Base-by-base conservation (phyloP, 2,888 invertebrate genomes). In the Dynastes hyllus region DNA sequence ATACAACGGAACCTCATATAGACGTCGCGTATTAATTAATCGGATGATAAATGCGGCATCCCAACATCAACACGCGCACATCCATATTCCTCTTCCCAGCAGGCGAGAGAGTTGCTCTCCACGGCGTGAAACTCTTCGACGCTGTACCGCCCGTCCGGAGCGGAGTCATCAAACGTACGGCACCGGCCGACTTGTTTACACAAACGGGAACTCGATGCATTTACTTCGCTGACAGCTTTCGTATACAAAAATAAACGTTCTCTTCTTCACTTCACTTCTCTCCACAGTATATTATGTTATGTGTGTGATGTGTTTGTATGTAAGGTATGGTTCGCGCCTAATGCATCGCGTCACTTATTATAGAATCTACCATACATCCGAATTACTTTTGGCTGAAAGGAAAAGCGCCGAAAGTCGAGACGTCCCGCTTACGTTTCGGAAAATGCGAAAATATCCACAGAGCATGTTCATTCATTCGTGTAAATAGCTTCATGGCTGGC, bases 201-300 rank as follows among this genome's bases (percentile, higher is more conserved):
- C 79, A 80, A 78, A 77, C 67, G 80, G 78, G 81, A 82, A 83
- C 81, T 83, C 82, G 82, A 84, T 84, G 83, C 84, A 84, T 84
- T 84, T 84, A 83, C 82, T 77, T 63, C 80, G 83, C 58, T 84
- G 84, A 84, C 84, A 84, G 83, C 79, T 82, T 80, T 81, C 80
- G 83, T 75, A 81, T 82, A 81, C 81, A 82, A 83, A 84, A 84
- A 84, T 83, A 83, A 83, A 83, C 82, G 82, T 80, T 81, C 55
- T 58, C 61, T 75, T 69, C 69, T 69, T 69, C 69, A 50, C 67
- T 69, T 29, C 61, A 29, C 69, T 50, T 40, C 27, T 69, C 69
- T 69, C 55, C 55, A 8, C 55, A 27, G 69, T 69, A 51, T 69
- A 51, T 69, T 69, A 69, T 40, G 66, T 45, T 45, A 45, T 11